These are phyloP conservation scores for Drosophila algonquin DNA, from an alignment of 2,888 invertebrate genomes.

Conservation along the genomic window DNA sequence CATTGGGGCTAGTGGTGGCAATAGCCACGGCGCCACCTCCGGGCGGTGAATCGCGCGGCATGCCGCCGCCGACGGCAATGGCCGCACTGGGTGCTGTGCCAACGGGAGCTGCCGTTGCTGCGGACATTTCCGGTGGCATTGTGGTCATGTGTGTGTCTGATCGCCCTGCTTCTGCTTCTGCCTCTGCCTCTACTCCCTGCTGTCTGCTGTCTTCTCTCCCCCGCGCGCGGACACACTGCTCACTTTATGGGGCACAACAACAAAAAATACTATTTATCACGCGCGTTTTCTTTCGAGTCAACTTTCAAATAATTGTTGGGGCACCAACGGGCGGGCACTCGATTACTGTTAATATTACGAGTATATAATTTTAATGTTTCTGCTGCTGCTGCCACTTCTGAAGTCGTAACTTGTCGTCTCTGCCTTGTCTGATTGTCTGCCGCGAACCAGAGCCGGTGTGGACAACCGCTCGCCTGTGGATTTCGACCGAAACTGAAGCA, in stretches of 20 bases:
- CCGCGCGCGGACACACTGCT: neutral
- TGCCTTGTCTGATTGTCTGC: neutral
- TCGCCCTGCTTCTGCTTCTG: constrained; percentile 4
- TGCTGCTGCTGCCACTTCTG: neutral
- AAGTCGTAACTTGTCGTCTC: constrained; percentile 22
- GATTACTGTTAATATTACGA: neutral
- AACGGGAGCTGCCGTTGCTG: constrained; percentile 74
- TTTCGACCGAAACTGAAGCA: constrained; percentile 80
- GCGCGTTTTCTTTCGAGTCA: neutral
- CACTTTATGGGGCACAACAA: neutral
- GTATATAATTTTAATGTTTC: neutral
- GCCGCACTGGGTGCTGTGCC: constrained; percentile 49
- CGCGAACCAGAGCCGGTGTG: constrained; percentile 58
- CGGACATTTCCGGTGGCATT: constrained; percentile 83
- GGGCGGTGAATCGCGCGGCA: constrained; percentile 40
- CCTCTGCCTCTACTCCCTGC: constrained; percentile 4
- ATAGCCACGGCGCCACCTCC: constrained; percentile 28
- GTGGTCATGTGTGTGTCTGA: constrained; percentile 76
- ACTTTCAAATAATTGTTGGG: neutral
- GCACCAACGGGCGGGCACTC: neutral
- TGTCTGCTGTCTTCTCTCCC: neutral
- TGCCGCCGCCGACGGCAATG: constrained; percentile 43
- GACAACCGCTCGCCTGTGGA: constrained; percentile 78
- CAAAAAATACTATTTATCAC: neutral
- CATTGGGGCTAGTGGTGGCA: constrained; percentile 4